Evolutionary conservation across 2,113 vertebrate genomes (phyloP), one percentile per base, ranked within the genome.

Genomic region (Litocranius walleri): DNA sequence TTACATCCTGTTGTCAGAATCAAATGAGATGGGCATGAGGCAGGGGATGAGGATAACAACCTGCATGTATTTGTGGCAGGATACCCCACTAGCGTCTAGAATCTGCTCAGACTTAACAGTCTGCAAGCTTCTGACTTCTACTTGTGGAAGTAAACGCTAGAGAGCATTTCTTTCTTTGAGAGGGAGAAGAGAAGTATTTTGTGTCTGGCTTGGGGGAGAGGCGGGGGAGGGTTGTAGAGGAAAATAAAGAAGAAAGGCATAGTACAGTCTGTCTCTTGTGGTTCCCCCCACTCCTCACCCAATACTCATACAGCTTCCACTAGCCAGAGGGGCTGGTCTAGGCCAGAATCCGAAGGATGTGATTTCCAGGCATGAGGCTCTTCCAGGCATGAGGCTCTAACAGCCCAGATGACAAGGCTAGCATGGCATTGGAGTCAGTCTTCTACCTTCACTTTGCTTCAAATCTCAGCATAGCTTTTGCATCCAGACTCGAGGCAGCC

Each of bases 1-100:
- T 95, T 40, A 15, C 33, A 91, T 91, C 71, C 52, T 81, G 45
- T 81, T 62, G 80, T 93, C 71, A 77, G 89, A 81, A 77, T 17
- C n/a, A 13, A 67, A 40, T 15, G 59, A 74, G 78, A 56, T 23
- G 27, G 61, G 85, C 71, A 29, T 5, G 12, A 96, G 64, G 57
- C n/a, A 4, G 82, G 56, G 50, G 36, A 50, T n/a, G 29, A 17
- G 3, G 7, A 64, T 3, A 19, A 33, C 13, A 23, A 5, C 8
- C 1, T 30, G 14, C 7, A n/a, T 8, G 1, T 43, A 56, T 36
- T 7, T 15, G 74, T 45, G 21, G 40, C 54, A 43, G 52, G 25
- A 36, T 16, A 27, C 23, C 6, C 54, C 2, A 15, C 25, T 59
- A 56, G 50, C n/a, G 36, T 25, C 61, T 15, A 45, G 17, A 43